Conservation (phyloP, 2,797 vertebrate genomes). For the Sebastes oblongus region DNA sequence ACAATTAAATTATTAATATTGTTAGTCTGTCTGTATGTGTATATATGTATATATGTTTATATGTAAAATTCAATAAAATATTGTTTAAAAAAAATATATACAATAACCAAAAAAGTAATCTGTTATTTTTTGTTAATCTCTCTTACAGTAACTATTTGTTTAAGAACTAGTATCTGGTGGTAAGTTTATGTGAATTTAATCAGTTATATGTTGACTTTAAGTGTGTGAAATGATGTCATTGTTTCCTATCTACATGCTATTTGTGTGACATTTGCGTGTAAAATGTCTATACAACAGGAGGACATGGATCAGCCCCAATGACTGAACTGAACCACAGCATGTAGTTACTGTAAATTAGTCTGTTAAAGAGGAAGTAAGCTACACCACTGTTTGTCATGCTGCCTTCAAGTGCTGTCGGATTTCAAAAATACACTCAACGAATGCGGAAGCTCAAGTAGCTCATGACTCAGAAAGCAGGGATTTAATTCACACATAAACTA, state of each 20-base stretch:
- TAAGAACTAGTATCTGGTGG: neutral
- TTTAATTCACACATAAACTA: neutral
- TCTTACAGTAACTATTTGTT: no score
- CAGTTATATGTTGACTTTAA: neutral
- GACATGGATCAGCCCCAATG: neutral
- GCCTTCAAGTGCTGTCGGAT: neutral
- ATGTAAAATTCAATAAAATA: no score
- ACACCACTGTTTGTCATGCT: conserved; percentile 8
- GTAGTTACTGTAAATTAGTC: conserved; percentile 13
- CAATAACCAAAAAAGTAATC: neutral
- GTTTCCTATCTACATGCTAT: neutral
- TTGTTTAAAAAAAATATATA: neutral
- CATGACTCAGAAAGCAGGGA: neutral
- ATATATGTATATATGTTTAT: no score
- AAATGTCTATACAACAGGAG: no score
- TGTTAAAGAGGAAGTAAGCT: conserved; percentile 39
- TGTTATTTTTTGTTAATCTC: neutral
- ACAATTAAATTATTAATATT: no score
- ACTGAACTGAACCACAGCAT: neutral
- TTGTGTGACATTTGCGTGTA: neutral
- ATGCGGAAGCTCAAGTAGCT: neutral
- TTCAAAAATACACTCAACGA: accelerated
- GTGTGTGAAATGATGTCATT: neutral
- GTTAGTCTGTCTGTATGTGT: neutral
- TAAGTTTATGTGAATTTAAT: neutral